Evolutionary conservation across 2,113 vertebrate species (phyloP).

Genomic region (Procavia capensis): DNA sequence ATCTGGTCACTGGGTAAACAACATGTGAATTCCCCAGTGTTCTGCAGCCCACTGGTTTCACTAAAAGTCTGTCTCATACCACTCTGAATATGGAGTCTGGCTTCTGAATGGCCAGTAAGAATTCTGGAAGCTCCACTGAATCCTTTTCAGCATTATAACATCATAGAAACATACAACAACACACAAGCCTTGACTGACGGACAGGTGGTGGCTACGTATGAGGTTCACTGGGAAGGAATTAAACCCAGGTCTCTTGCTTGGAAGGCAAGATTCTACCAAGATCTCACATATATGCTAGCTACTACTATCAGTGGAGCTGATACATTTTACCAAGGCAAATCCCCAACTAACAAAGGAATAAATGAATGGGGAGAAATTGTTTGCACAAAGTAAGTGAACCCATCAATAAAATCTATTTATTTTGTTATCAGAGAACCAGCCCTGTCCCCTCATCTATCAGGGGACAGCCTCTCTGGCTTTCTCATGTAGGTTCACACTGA

Average conservation of each 20-base stretch:
- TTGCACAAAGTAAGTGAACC: constrained; percentile 56
- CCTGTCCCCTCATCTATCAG: background rate
- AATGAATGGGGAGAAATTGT: background rate
- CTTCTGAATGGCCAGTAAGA: constrained; percentile 65
- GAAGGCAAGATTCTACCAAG: no score
- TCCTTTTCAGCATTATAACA: no score
- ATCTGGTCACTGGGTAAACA: constrained; percentile 56
- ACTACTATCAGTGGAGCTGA: no score
- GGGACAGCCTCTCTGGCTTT: background rate
- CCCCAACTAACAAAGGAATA: constrained; percentile 41
- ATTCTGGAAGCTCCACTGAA: no score
- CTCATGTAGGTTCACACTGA: background rate
- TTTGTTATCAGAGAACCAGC: constrained; percentile 44
- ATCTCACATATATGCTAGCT: no score
- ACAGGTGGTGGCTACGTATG: no score
- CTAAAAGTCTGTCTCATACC: constrained; percentile 47
- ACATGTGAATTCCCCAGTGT: constrained; percentile 61
- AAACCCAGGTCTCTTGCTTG: no score
- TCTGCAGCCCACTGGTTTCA: constrained; percentile 16
- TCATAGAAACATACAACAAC: no score
- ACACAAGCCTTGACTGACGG: no score
- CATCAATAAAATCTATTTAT: constrained; percentile 37
- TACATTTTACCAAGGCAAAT: constrained; percentile 50
- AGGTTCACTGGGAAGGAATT: no score
- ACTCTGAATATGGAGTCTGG: constrained; percentile 40